These are phyloP conservation scores for Xiphophorus maculatus DNA, from an alignment of 2,113 vertebrate species.

Conservation along the genomic window DNA sequence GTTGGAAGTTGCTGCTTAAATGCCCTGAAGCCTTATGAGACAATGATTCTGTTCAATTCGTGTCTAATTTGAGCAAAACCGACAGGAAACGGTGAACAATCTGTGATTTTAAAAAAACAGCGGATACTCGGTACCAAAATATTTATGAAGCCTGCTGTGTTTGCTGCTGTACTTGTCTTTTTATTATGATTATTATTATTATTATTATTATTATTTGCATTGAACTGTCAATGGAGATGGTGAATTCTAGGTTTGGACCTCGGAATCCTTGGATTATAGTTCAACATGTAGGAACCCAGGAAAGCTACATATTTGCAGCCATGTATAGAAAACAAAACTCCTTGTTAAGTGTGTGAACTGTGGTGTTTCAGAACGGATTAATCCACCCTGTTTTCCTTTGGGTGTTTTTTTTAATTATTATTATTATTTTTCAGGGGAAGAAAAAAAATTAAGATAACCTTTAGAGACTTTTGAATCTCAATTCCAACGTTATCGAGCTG, in stretches of 20 bases:
- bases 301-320: slow-evolving; percentile 68
- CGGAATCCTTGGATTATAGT: slow-evolving; percentile 21
- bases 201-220: slow-evolving; percentile 24
- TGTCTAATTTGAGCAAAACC: slow-evolving; percentile 47
- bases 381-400: slow-evolving; percentile 66
- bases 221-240: slow-evolving; percentile 52
- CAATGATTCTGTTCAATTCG: slow-evolving; percentile 58
- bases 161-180: slow-evolving; percentile 71
- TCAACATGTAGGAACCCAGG: slow-evolving; percentile 42
- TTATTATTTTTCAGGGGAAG: slow-evolving; percentile 3
- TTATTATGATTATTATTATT: neutral
- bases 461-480: slow-evolving; percentile 58
- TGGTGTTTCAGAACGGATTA: slow-evolving; percentile 77
- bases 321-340: slow-evolving; percentile 77
- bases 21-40: slow-evolving; percentile 84
- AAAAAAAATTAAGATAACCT: slow-evolving; percentile 51
- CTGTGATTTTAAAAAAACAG: slow-evolving; percentile 8
- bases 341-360: slow-evolving; percentile 79
- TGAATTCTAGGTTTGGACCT: slow-evolving; percentile 32
- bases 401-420: slow-evolving; percentile 60
- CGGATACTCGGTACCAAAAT: slow-evolving; percentile 64
- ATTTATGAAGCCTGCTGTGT: slow-evolving; percentile 61
- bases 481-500: slow-evolving; percentile 69
- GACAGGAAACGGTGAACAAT: slow-evolving; percentile 46
- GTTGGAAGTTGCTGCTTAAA: slow-evolving; percentile 82